A percentile compares a stretch with the other conserved stretches of the same genome.
Evolutionary conservation across 2,888 invertebrate species (phyloP).

Genomic region (Hyposoter dolosus): DNA sequence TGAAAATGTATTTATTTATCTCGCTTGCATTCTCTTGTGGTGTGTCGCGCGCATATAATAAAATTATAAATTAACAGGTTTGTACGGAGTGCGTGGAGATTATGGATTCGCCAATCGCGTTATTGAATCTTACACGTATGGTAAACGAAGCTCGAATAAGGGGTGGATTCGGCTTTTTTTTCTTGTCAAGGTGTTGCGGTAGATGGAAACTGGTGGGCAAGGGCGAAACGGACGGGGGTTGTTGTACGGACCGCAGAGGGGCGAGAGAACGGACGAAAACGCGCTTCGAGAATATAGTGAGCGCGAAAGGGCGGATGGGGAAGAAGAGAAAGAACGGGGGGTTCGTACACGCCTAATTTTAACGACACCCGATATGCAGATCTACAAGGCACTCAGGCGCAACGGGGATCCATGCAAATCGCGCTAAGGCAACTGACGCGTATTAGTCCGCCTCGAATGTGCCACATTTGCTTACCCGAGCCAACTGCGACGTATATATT

Average conservation of each 20-base stretch:
- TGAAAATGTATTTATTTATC: constrained; percentile 11
- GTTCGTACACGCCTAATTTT: constrained; percentile 81
- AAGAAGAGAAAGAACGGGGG: constrained; percentile 68
- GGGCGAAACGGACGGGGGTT: constrained; percentile 38
- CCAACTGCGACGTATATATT: constrained; percentile 52
- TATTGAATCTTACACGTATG: constrained; percentile 1
- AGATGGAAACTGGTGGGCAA: constrained; percentile 56
- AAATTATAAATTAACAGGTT: constrained; percentile 64
- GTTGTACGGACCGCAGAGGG: constrained; percentile 28
- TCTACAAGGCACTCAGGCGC: constrained; percentile 74
- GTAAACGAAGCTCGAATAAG: constrained; percentile 50
- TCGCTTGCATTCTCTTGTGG: constrained; percentile 13
- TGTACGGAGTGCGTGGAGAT: background rate
- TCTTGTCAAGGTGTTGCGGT: constrained; percentile 62
- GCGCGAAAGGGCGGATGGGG: background rate
- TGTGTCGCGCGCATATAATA: constrained; percentile 49
- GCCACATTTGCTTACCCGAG: constrained; percentile 47
- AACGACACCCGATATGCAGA: constrained; percentile 84
- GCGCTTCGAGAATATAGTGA: constrained; percentile 30
- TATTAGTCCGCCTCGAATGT: constrained; percentile 33
- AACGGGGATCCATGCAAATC: constrained; percentile 82
- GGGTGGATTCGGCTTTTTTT: constrained; percentile 63
- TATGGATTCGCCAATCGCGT: constrained; percentile 38
- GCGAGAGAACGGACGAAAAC: constrained; percentile 25
- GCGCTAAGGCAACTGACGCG: constrained; percentile 61